Evolutionary conservation across 1,140 invertebrate species (phyloP), one percentile per base, ranked within the genome.

Genomic region (Ceratosolen fusciceps): DNA sequence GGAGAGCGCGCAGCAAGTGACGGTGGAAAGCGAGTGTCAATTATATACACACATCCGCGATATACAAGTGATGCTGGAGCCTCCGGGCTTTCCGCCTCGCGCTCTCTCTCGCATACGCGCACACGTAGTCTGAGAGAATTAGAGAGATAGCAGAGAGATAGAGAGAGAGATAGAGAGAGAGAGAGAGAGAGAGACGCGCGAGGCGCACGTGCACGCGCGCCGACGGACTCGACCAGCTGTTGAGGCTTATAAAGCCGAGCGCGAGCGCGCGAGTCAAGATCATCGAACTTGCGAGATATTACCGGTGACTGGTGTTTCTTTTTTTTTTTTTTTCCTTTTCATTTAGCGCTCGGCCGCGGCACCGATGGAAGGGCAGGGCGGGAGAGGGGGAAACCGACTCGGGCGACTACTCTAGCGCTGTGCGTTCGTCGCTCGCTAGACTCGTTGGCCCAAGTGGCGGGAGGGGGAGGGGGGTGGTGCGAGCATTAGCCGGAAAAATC

Each of bases 401-500:
- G 16, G 34, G 37, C 29, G 24, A 19, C 60, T 47, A 16, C 16
- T 9, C 8, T 16, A 19, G 4, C 49, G 49, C n/a, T n/a, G n/a
- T 21, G 49, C 19, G 5, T 4, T 52, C 10, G 5, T 2, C 52
- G 29, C 56, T 39, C 8, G 52, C 71, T 52, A 34, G 71, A 56
- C 34, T 43, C 39, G 39, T 74, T 71, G 58, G 70, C 34, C n/a
- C n/a, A n/a, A n/a, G n/a, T n/a, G n/a, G n/a, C n/a, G n/a, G 49
- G 79, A 70, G 67, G 47, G 52, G n/a, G 29, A 58, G 31, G 29
- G 26, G 31, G 26, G 65, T 26, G 34, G 19, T 54, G 49, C 43
- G 65, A 58, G 68, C 47, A 65, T 74, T 74, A 68, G 65, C 54
- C 54, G 76, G 76, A 77, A 77, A 77, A 77, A 71, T 77, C 67